A percentile compares a stretch with the other conserved stretches of the same genome.
Evolutionary conservation across 2,797 vertebrate genomes (phyloP).

Genomic region (Chromobotia macracanthus): DNA sequence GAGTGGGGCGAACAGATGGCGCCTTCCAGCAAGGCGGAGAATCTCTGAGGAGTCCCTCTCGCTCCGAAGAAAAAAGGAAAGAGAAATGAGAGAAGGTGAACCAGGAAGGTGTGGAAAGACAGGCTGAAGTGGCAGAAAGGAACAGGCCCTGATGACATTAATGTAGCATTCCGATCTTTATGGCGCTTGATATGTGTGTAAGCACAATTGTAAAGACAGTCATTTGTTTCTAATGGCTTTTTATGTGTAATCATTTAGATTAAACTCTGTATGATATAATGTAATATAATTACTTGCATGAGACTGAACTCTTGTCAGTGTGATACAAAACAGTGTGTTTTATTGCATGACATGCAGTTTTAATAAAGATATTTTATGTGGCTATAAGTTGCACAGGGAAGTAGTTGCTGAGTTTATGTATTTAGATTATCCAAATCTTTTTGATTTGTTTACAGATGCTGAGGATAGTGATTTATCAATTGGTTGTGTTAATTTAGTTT

Average conservation of each 20-base stretch:
- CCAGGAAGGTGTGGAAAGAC: conserved; percentile 58
- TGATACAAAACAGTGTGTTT: not conserved
- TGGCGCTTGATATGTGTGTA: not conserved
- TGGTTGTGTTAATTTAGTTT: not conserved
- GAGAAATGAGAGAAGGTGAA: conserved; percentile 54
- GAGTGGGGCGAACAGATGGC: conserved; percentile 70
- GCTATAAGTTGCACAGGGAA: not conserved
- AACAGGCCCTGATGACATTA: conserved; percentile 3
- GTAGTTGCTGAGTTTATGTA: not conserved
- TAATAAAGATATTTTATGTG: not conserved
- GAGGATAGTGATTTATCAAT: not conserved
- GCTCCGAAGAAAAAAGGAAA: conserved; percentile 53
- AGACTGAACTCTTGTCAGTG: not conserved
- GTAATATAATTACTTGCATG: not conserved
- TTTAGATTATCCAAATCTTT: too few relatives aligned
- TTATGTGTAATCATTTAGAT: not conserved
- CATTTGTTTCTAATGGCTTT: not conserved
- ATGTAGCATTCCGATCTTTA: not conserved
- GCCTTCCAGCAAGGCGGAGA: conserved; percentile 61
- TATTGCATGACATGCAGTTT: not conserved
- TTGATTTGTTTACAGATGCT: too few relatives aligned
- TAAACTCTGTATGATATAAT: not conserved
- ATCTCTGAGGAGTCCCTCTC: conserved; percentile 53
- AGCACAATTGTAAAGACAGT: not conserved
- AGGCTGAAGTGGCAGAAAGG: conserved; percentile 38